Conservation (phyloP, 2,797 vertebrate species). For the Oreonectes daqikongensis region DNA sequence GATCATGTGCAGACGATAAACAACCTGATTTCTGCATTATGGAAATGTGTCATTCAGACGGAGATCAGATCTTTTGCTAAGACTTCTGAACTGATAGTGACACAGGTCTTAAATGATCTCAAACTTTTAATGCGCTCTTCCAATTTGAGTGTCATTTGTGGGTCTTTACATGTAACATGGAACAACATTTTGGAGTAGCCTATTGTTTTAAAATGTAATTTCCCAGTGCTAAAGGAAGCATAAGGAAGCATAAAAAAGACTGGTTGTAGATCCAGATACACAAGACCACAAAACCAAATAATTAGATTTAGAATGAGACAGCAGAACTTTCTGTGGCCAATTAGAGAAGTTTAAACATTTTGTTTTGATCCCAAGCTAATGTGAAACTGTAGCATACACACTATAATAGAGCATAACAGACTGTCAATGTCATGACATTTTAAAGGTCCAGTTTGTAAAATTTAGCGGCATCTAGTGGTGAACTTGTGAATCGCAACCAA, state of each 20-base stretch:
- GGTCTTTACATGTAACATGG: not conserved
- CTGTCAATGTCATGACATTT: not conserved
- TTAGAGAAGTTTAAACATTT: not conserved
- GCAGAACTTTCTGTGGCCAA: not conserved
- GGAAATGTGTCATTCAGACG: conserved; percentile 36
- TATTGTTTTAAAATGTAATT: not conserved
- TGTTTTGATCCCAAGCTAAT: not conserved
- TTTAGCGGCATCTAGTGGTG: no score
- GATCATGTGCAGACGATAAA: conserved; percentile 26
- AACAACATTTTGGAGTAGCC: no score
- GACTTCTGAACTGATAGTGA: not conserved
- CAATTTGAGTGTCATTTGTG: not conserved
- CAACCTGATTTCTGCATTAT: not conserved
- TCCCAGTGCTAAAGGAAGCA: no score
- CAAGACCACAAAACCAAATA: conserved; percentile 2
- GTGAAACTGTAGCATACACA: not conserved
- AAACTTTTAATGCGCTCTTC: not conserved
- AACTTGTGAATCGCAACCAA: no score
- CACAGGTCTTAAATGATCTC: not conserved
- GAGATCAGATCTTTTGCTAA: not conserved
- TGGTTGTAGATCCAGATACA: not conserved
- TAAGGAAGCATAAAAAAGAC: not conserved
- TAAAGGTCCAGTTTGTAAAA: no score
- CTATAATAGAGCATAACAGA: not conserved
- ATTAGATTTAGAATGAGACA: conserved; percentile 15